Base-by-base conservation (phyloP, 2,113 vertebrate genomes). In the Penelope pileata region DNA sequence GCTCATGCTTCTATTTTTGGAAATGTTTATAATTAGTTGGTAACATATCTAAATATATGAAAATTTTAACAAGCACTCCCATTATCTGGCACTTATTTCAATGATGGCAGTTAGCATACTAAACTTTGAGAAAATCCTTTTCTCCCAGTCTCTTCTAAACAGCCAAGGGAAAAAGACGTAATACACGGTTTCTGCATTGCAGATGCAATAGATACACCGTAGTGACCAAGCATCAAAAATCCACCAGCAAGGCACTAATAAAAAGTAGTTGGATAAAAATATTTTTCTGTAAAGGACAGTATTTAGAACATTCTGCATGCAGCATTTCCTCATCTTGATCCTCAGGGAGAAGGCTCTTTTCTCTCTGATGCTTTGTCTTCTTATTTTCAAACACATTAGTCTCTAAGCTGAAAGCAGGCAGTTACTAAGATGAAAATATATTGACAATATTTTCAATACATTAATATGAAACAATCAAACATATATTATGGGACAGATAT, bases 61-160 rank as follows among this genome's bases (percentile, higher is more conserved):
- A 63, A 10, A 45, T 73, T 87, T 68, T 53, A 82, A 68, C 22
- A 34, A 73, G 3, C 7, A 45, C 79, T 89, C 29, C 48, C 36
- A 34, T 66, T 68, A 53, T 36, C 7, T 40, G 38, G 18, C 40
- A 50, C 12, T 21, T 51, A 30, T 68, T 92, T 62, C 43, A 78
- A 0, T n/a, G 3, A 66, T 12, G 38, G 47, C 11, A 58, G n/a
- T 2, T 84, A 56, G 34, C 43, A 93, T 27, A 45, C 0, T 0
- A 73, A 91, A 73, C 8, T 53, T 29, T 5, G 12, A 36, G 34
- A 83, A 76, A 75, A 23, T 3, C 21, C 75, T 86, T 53, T 91
- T 75, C 54, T 89, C 19, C 23, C 24, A 58, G 48, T 7, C 1
- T 34, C 18, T 34, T 16, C 66, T 32, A 32, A 89, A 82, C 1